These are phyloP conservation scores for Mactromeris polynyma DNA, from an alignment of 2,888 invertebrate genomes.

Conservation along the genomic window DNA sequence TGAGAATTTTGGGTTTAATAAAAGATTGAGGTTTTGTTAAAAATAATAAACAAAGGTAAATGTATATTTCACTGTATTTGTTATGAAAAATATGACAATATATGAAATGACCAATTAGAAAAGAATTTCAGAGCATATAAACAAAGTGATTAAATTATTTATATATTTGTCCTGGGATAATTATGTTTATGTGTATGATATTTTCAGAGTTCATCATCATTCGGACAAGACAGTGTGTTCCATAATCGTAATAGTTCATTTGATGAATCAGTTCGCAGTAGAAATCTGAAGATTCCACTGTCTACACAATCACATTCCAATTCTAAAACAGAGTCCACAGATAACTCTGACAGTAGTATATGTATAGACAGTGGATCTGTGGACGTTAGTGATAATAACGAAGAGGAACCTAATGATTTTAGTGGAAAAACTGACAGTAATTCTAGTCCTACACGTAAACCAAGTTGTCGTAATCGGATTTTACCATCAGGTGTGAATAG, in stretches of 20 bases:
- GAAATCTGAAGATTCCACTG: background rate
- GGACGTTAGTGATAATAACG: constrained; percentile 57
- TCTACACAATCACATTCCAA: constrained; percentile 55
- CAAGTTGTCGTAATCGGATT: constrained; percentile 10
- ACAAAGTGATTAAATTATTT: too few species aligned
- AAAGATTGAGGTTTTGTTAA: too few species aligned
- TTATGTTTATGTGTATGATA: too few species aligned
- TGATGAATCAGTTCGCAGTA: background rate
- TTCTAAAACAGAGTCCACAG: constrained; percentile 66
- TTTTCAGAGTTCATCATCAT: constrained; percentile 37
- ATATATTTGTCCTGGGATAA: too few species aligned
- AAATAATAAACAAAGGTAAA: too few species aligned
- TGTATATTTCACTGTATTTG: too few species aligned
- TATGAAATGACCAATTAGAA: too few species aligned
- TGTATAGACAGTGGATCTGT: constrained; percentile 66
- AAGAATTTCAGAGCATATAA: too few species aligned
- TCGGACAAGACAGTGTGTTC: constrained; percentile 6
- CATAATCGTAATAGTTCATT: background rate
- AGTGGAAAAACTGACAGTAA: constrained; percentile 43
- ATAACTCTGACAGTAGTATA: constrained; percentile 67
- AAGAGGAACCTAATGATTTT: background rate
- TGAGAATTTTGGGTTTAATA: too few species aligned
- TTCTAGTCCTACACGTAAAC: constrained; percentile 49
- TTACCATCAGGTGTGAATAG: background rate
- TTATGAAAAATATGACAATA: too few species aligned